These are phyloP conservation scores for Hydrozoanthus gracilis DNA, from an alignment of 92 coral and sea anemone genomes.

Conservation along the genomic window DNA sequence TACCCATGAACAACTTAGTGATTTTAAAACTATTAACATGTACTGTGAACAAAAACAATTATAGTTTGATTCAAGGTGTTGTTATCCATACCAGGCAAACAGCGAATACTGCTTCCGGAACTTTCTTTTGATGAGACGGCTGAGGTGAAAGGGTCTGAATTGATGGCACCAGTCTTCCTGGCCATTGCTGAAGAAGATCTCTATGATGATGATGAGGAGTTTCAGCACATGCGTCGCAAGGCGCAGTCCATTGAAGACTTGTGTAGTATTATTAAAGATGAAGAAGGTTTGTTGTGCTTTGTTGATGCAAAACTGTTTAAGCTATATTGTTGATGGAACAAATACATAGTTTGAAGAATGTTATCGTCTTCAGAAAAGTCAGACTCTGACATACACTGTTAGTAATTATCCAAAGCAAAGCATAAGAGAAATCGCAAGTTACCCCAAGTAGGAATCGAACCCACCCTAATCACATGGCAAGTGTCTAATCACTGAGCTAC, in stretches of 20 bases:
- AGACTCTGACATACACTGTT: no score
- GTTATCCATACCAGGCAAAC: conserved; percentile 24
- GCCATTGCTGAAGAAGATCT: conserved; percentile 91
- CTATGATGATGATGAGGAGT: conserved; percentile 80
- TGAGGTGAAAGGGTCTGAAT: conserved; percentile 85
- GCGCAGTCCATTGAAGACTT: conserved; percentile 95
- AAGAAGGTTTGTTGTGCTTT: conserved; percentile 45
- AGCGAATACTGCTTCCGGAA: conserved; percentile 80
- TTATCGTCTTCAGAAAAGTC: no score
- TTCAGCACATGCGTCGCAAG: conserved; percentile 80
- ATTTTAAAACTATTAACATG: background rate
- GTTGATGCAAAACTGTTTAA: no score
- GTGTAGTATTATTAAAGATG: conserved; percentile 81
- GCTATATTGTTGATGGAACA: no score
- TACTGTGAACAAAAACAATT: background rate
- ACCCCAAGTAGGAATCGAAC: no score
- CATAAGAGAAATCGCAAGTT: no score
- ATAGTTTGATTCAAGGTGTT: no score
- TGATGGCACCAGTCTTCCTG: conserved; percentile 95
- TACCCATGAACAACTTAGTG: no score
- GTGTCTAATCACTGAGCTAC: no score
- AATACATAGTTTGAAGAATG: no score
- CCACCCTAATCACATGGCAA: no score
- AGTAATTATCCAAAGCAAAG: no score
- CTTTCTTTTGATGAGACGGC: conserved; percentile 92